A percentile compares a stretch with the other conserved stretches of the same genome.
Evolutionary conservation across 2,113 vertebrate species (phyloP).

Genomic region (Cromileptes altivelis): DNA sequence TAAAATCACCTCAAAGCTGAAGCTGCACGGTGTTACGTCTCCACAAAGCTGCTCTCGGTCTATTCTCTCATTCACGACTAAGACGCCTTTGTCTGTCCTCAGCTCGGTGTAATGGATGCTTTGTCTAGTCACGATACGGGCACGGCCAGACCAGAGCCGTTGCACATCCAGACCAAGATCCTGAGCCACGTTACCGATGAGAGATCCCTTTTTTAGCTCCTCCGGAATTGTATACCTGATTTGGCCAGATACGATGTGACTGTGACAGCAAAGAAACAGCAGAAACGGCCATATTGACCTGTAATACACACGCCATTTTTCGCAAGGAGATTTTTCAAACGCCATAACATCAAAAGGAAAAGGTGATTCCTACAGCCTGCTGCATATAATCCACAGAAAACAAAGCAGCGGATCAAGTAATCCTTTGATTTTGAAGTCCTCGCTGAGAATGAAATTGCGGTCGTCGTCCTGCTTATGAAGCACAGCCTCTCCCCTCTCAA

Average conservation of each 20-base stretch:
- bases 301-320: constrained; percentile 37
- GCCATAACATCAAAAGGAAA: constrained; percentile 21
- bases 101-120: constrained; percentile 61
- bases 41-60: constrained; percentile 72
- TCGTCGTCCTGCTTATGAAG: not conserved
- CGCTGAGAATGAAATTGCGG: not conserved
- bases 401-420: not conserved
- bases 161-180: constrained; percentile 66
- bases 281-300: constrained; percentile 26
- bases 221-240: constrained; percentile 76
- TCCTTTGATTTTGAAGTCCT: constrained; percentile 11
- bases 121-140: constrained; percentile 55
- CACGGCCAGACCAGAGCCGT: constrained; percentile 56
- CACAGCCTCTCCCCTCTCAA: not conserved
- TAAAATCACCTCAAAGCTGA: constrained; percentile 72
- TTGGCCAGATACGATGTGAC: constrained; percentile 40
- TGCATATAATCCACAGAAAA: constrained; percentile 12
- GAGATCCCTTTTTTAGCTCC: constrained; percentile 62
- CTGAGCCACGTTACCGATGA: constrained; percentile 73
- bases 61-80: constrained; percentile 68
- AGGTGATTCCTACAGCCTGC: fast-evolving
- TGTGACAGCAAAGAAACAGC: constrained; percentile 12
- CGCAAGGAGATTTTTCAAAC: constrained; percentile 1
- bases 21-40: constrained; percentile 62
- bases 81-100: constrained; percentile 64